Evolutionary conservation across 2,888 invertebrate species (phyloP).

Genomic region (Dexiosoma caninum): DNA sequence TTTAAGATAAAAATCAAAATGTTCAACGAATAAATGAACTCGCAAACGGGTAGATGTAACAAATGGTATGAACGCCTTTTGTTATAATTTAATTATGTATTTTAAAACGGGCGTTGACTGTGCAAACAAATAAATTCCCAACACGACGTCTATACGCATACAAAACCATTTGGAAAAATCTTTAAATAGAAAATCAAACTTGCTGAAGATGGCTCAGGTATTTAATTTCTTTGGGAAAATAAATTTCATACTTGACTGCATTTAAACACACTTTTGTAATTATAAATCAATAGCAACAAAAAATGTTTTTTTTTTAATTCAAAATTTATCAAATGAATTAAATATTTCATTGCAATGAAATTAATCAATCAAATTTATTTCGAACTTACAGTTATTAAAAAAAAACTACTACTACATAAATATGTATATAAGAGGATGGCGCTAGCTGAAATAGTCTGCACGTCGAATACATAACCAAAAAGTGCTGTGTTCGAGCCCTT

Average conservation of each 20-base stretch:
- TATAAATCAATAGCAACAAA: neutral
- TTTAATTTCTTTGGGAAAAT: neutral
- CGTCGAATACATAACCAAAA: too few relatives aligned
- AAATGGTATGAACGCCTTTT: neutral
- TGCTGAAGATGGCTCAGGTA: slow-evolving; percentile 12
- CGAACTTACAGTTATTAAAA: too few relatives aligned
- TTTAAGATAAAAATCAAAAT: too few relatives aligned
- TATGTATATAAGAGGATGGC: too few relatives aligned
- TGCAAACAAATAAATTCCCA: neutral
- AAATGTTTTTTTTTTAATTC: neutral
- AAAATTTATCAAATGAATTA: too few relatives aligned
- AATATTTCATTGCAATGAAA: neutral
- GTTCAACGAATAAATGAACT: slow-evolving; percentile 7
- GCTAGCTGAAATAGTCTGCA: too few relatives aligned
- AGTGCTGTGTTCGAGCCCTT: too few relatives aligned
- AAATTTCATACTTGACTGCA: slow-evolving; percentile 6
- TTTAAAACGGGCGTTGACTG: slow-evolving; percentile 36
- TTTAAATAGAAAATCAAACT: neutral
- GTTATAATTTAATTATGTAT: neutral
- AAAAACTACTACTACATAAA: too few relatives aligned
- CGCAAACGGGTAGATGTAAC: neutral
- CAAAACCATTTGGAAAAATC: too few relatives aligned
- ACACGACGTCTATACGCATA: neutral
- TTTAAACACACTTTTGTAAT: neutral
- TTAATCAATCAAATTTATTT: neutral